phyloP scores from a whole-genome alignment of 2,888 invertebrate genomes.

The Lepetodrilus schrolli region DNA sequence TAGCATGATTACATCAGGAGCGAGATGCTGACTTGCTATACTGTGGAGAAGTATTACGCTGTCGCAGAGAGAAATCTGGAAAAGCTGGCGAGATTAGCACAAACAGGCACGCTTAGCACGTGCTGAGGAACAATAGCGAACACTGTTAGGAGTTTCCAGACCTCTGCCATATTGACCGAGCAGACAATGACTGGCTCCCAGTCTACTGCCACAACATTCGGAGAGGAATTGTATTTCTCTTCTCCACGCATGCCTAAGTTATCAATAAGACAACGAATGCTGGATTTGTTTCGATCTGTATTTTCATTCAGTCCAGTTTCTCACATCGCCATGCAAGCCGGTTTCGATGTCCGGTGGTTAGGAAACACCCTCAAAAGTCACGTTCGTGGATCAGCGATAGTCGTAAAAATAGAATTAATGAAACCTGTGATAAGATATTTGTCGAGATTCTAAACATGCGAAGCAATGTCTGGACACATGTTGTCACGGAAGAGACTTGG shows the following conservation, averaged over 20 bases:
- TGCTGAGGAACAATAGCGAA: background rate
- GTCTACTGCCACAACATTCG: background rate
- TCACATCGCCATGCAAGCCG: background rate
- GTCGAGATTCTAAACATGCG: background rate
- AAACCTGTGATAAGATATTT: background rate
- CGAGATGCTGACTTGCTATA: constrained; percentile 15
- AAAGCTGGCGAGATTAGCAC: constrained; percentile 2
- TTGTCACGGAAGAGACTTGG: background rate
- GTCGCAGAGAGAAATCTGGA: constrained; percentile 4
- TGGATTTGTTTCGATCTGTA: background rate
- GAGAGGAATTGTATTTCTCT: background rate
- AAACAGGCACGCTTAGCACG: constrained; percentile 10
- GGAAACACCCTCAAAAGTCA: background rate
- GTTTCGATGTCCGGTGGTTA: background rate
- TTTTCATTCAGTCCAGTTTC: background rate
- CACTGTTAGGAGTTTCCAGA: too few relatives aligned
- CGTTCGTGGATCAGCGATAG: background rate
- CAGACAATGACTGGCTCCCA: too few relatives aligned
- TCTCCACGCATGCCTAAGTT: background rate
- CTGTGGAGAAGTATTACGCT: constrained; percentile 10
- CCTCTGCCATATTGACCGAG: too few relatives aligned
- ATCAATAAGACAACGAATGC: background rate
- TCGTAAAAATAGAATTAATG: background rate
- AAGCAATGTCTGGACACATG: background rate
- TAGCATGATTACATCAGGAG: constrained; percentile 10